Percentiles rank a stretch among this genome's conserved stretches.
Conservation (phyloP, 2,113 vertebrate species). For the Acanthisitta chloris region DNA sequence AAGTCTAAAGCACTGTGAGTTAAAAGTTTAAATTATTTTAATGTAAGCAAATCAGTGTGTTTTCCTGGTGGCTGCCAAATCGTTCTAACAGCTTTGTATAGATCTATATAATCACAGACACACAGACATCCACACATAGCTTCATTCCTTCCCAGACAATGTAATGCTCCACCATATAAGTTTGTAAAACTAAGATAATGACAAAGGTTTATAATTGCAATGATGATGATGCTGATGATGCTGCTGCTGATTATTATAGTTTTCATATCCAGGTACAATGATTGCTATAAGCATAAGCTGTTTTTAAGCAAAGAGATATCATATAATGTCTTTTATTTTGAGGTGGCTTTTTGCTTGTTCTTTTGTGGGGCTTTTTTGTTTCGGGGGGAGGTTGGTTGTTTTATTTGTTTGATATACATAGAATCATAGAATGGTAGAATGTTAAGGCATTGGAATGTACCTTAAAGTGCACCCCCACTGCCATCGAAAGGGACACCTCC, state of each 20-base stretch:
- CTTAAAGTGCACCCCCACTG: too few relatives aligned
- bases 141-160: not conserved
- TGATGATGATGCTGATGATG: too few relatives aligned
- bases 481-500: too few relatives aligned
- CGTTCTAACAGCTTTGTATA: not conserved
- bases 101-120: too few relatives aligned
- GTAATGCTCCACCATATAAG: not conserved
- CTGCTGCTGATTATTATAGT: too few relatives aligned
- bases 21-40: not conserved
- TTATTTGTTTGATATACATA: too few relatives aligned
- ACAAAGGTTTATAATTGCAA: not conserved
- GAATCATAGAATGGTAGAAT: too few relatives aligned
- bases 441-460: too few relatives aligned
- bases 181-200: not conserved
- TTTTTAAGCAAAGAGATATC: not conserved
- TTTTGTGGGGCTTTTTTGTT: too few relatives aligned
- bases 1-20: not conserved
- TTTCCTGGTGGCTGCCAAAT: not conserved
- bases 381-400: too few relatives aligned
- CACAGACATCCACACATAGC: fast-evolving
- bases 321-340: not conserved
- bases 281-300: not conserved
- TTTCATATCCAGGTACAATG: not conserved
- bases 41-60: not conserved
- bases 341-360: too few relatives aligned